Evolutionary conservation across 1,140 invertebrate species (phyloP).

Genomic region (Drosophila sproati): DNA sequence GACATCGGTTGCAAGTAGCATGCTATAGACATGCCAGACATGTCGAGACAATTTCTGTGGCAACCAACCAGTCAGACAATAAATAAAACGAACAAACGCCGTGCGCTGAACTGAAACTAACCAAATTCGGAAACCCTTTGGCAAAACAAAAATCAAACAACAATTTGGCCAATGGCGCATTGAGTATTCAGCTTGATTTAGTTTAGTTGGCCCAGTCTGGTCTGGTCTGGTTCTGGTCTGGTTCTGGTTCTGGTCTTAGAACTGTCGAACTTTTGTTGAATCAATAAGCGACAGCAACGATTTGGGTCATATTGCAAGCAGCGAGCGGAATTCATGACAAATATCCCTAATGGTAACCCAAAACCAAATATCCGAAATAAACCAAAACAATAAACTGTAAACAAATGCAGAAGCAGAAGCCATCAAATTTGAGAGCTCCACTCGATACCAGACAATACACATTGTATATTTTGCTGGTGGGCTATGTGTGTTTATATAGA

Average conservation of each 20-base stretch:
- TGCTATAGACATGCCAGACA: slow-evolving; percentile 17
- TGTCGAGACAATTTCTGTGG: slow-evolving; percentile 13
- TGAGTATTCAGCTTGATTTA: slow-evolving; percentile 9
- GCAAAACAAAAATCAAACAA: slow-evolving; percentile 74
- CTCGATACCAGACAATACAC: slow-evolving; percentile 52
- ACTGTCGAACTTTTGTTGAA: slow-evolving; percentile 81
- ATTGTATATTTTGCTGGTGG: background rate
- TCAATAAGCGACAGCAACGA: slow-evolving; percentile 83
- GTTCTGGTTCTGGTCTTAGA: slow-evolving; percentile 53
- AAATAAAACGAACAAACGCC: too few species aligned
- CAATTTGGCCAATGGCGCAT: slow-evolving; percentile 58
- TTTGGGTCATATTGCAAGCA: slow-evolving; percentile 81
- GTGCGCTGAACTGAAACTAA: slow-evolving; percentile 3
- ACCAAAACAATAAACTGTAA: slow-evolving; percentile 81
- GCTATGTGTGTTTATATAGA: background rate
- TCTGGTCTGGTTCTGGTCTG: background rate
- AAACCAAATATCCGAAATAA: slow-evolving; percentile 44
- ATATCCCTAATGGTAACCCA: slow-evolving; percentile 76
- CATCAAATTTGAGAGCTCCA: slow-evolving; percentile 79
- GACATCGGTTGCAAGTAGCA: slow-evolving; percentile 28
- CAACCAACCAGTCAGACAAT: slow-evolving; percentile 3
- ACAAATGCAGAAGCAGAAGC: slow-evolving; percentile 71
- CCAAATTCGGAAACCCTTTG: slow-evolving; percentile 57
- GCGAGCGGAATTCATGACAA: slow-evolving; percentile 80
- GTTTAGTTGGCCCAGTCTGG: background rate